Conservation (phyloP, 2,113 vertebrate species). For the Tetraodon nigroviridis region DNA sequence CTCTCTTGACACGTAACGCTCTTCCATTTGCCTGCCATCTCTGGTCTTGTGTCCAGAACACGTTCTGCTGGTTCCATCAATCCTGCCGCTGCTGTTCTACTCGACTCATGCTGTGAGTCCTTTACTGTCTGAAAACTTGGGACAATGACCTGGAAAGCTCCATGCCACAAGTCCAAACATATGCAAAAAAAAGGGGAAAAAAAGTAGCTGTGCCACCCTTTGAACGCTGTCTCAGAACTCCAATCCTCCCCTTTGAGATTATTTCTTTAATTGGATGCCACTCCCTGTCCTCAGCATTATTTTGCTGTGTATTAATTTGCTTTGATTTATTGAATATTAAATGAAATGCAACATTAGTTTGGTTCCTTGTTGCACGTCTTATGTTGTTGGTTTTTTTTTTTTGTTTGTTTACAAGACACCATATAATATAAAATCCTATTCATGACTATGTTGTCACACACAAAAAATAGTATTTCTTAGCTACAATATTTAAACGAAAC, state of each 20-base stretch:
- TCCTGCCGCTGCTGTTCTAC: conserved; percentile 48
- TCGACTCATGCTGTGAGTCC: conserved; percentile 41
- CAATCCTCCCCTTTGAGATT: conserved; percentile 40
- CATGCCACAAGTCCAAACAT: conserved; percentile 22
- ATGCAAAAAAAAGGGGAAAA: conserved; percentile 9
- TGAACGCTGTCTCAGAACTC: conserved; percentile 42
- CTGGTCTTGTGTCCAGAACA: conserved; percentile 47
- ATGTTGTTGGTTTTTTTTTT: conserved; percentile 11
- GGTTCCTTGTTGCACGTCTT: background rate
- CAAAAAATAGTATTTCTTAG: background rate
- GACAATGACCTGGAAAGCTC: conserved; percentile 27
- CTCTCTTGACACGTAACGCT: conserved; percentile 44
- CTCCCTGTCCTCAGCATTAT: conserved; percentile 59
- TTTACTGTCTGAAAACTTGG: conserved; percentile 76
- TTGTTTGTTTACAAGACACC: background rate
- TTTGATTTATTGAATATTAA: conserved; percentile 67
- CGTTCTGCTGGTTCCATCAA: conserved; percentile 42
- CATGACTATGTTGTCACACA: background rate
- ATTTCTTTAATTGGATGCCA: conserved; percentile 66
- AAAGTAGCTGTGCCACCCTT: conserved; percentile 53
- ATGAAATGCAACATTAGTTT: conserved; percentile 41
- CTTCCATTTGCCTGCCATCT: conserved; percentile 53
- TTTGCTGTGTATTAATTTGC: conserved; percentile 74
- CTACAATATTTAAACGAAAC: background rate
- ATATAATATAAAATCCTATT: background rate